These are phyloP conservation scores for Mormyrops boulengeri DNA, from an alignment of 2,797 vertebrate genomes.

Conservation along the genomic window DNA sequence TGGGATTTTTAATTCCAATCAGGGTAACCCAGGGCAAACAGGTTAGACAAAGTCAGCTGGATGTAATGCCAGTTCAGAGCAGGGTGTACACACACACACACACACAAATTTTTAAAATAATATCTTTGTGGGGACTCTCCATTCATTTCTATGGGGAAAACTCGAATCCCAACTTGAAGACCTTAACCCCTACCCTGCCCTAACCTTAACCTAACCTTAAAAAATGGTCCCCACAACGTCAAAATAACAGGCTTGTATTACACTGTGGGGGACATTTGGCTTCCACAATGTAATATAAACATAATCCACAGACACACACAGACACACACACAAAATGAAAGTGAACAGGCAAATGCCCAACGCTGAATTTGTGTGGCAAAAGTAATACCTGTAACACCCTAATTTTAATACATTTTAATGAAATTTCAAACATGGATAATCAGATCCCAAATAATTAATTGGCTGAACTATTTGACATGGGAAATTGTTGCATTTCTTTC, in stretches of 20 bases:
- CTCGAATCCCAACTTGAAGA: no score
- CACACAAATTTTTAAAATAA: background rate
- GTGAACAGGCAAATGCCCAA: background rate
- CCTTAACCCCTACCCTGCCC: no score
- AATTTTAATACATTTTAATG: background rate
- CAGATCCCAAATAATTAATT: background rate
- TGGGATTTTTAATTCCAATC: no score
- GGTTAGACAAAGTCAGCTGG: background rate
- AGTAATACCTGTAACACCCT: background rate
- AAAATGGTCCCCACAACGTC: background rate
- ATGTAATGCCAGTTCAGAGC: background rate
- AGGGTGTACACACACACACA: background rate
- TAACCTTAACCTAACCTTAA: no score
- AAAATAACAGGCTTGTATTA: background rate
- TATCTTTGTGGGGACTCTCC: background rate
- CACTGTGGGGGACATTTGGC: background rate
- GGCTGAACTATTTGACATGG: background rate
- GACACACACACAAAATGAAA: background rate
- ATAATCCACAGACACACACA: no score
- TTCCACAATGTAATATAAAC: background rate
- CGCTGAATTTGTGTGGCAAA: background rate
- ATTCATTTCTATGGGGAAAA: no score
- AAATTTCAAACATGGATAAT: background rate
- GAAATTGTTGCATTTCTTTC: background rate
- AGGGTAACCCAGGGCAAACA: no score